Evolutionary conservation across 1,140 invertebrate genomes (phyloP), one percentile per base, ranked within the genome.

Genomic region (Heterodera schachtii): DNA sequence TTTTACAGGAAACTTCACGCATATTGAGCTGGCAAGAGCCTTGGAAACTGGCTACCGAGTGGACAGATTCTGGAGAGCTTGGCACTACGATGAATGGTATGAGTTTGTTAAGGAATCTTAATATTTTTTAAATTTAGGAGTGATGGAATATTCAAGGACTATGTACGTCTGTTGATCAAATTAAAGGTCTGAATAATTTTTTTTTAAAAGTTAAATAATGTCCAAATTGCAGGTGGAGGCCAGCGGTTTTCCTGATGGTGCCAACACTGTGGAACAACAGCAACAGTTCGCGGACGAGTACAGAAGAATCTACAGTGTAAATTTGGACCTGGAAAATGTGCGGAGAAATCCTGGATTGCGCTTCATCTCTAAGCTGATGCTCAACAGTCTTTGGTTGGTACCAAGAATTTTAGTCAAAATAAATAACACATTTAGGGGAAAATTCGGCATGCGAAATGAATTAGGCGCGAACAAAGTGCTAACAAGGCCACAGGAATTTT

Each of bases 21-120:
- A 69, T 69, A 21, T 69, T 9, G 67, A 69, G 67, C 67, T 69
- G 3, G 19, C 1, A 7, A 7, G 41, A 43, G 67, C 67, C 6
- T 19, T 69, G 7, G 7, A 69, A 16, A n/a, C 7, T 19, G 67
- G 67, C 6, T 69, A 69, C 3, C n/a, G 41, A 16, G 41, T 69
- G n/a, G 67, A 69, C 41, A n/a, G 67, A n/a, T 69, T 69, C 41
- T 69, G n/a, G n/a, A n/a, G 67, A 7, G n/a, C n/a, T 69, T 69
- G 67, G 67, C 67, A 69, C 19, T 69, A 69, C 16, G 67, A 69
- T 1, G n/a, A 69, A 7, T 69, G 67, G 67, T 31, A 19, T 7
- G 19, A 8, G 16, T n/a, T 9, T 0, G 6, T 69, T 69, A 9
- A 9, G 0, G 6, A 8, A 52, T 52, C 11, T 52, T 52, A 52